Evolutionary conservation across 2,888 invertebrate genomes (phyloP).

Genomic region (Thymelicus lineola): DNA sequence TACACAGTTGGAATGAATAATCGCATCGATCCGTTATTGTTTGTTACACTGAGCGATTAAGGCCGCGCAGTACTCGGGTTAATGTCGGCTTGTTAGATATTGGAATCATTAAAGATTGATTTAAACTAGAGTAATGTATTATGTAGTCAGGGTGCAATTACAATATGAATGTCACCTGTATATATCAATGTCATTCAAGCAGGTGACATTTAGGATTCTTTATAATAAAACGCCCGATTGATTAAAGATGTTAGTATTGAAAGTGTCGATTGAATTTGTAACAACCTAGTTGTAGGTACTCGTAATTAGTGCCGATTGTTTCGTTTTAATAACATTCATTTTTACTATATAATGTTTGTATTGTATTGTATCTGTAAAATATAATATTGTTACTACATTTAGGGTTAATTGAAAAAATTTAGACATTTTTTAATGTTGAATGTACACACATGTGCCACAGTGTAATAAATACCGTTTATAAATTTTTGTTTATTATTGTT

Average conservation of each 20-base stretch:
- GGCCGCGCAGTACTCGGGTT: slow-evolving; percentile 40
- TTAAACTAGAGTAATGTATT: too few species aligned
- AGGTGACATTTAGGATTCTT: too few species aligned
- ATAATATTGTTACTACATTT: too few species aligned
- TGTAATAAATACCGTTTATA: background rate
- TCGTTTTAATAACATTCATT: too few species aligned
- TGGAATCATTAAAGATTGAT: background rate
- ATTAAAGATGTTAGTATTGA: too few species aligned
- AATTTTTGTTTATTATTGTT: background rate
- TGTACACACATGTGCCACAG: background rate
- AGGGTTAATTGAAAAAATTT: background rate
- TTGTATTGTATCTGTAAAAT: background rate
- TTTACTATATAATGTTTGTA: background rate
- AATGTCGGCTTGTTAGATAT: slow-evolving; percentile 23
- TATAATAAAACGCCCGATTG: too few species aligned
- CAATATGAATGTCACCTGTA: too few species aligned
- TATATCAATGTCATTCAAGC: too few species aligned
- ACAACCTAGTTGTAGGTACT: too few species aligned
- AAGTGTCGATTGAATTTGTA: too few species aligned
- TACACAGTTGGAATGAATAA: slow-evolving; percentile 62
- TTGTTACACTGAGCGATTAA: slow-evolving; percentile 60
- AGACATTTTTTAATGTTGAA: background rate
- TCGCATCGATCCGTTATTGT: slow-evolving; percentile 69
- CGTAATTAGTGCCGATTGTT: too few species aligned
- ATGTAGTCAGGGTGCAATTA: too few species aligned